Evolutionary conservation across 2,797 vertebrate species (phyloP), one percentile per base, ranked within the genome.

Genomic region (Calcarius lapponicus): DNA sequence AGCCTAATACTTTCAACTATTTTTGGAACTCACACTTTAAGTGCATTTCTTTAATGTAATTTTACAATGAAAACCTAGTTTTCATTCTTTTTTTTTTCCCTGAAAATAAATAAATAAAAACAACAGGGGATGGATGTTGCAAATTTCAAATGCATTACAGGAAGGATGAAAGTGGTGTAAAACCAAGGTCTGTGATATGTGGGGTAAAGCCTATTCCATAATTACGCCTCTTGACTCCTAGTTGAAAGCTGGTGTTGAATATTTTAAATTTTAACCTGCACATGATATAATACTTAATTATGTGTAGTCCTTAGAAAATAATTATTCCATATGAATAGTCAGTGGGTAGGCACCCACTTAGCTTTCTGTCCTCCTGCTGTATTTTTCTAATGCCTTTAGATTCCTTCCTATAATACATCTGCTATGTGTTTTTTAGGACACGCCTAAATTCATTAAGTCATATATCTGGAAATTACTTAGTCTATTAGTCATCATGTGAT

Each of bases 401-500:
- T 76, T 80, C 43, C 26, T 74, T 83, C 38, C 31, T 78, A 1
- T 76, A 80, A 31, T n/a, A 71, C 32, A 64, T 89, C 45, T 89
- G 26, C 53, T 80, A 1, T 74, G 15, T 73, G 22, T 71, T 57
- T 85, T 70, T 62, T 75, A 51, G 72, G 75, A 65, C 88, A 95
- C 93, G 69, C 89, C 91, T 88, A 51, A 87, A 61, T 86, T 66
- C 26, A 47, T 91, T 54, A 72, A 79, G 64, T 90, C 73, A 70
- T 71, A 1, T 73, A 56, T 83, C 75, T 89, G 56, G 79, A 95
- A 95, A 83, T 91, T 19, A 38, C 22, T 80, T 83, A 61, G 38
- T 21, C 25, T 50, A 6, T 95, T 95, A 92, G 72, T 92, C 95
- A 94, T 92, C 17, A 22, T 69, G 34, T 29, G 21, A 86, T 86